phyloP scores from a whole-genome alignment of 2,797 vertebrate genomes.

The Coregonus ussuriensis region DNA sequence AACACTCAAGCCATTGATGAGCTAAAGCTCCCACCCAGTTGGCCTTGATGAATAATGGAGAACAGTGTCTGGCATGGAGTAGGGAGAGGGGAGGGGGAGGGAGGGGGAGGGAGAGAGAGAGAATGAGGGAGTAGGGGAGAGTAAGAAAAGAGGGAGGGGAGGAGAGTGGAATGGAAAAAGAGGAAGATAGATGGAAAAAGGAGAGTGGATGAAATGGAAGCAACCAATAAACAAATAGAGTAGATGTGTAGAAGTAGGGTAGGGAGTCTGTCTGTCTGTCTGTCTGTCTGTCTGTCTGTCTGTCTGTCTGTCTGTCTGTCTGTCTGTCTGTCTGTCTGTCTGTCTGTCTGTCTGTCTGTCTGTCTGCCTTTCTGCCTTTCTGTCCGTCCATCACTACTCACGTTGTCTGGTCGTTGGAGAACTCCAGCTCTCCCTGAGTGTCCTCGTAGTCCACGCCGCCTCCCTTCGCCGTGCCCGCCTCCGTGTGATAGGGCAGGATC shows the following conservation, averaged over 20 bases:
- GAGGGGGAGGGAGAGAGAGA: too few relatives aligned
- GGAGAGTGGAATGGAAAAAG: neutral
- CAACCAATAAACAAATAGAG: neutral
- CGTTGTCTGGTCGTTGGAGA: constrained; percentile 92
- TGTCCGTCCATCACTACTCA: constrained; percentile 66
- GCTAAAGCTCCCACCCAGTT: neutral
- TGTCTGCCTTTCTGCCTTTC: neutral
- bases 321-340: too few relatives aligned
- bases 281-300: neutral
- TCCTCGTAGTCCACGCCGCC: constrained; percentile 88
- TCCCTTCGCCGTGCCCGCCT: constrained; percentile 82
- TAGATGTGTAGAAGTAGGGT: neutral
- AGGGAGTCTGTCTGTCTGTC: neutral
- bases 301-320: too few relatives aligned
- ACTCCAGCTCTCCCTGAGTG: constrained; percentile 86
- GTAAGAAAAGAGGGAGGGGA: neutral
- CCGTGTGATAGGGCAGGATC: constrained; percentile 85
- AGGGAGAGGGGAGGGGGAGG: neutral
- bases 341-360: too few relatives aligned
- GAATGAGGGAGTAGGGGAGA: neutral
- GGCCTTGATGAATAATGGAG: constrained; percentile 34
- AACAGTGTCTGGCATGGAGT: neutral
- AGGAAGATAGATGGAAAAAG: neutral
- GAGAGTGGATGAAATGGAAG: neutral
- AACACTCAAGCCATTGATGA: neutral